Evolutionary conservation across 1,140 invertebrate genomes (phyloP), one percentile per base, ranked within the genome.

Genomic region (Metaphire vulgaris): DNA sequence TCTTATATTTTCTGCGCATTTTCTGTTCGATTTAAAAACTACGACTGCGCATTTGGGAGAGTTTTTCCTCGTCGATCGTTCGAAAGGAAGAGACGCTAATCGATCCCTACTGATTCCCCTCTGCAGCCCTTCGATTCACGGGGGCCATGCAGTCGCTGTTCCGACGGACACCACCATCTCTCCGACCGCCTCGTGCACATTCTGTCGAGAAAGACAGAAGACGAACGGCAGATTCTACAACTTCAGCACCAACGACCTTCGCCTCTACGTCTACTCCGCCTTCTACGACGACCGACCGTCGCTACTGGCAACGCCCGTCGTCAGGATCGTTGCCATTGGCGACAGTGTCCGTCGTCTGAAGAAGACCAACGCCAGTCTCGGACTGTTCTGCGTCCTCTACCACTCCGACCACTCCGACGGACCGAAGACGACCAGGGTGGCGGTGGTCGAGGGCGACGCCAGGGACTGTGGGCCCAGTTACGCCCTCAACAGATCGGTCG

Each of bases 261-360:
- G 14, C 0, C 31, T 74, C 64, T 74, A 67, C 65, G 74, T 65
- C 26, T 74, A 74, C 66, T 41, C 74, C n/a, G 74, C 74, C 1
- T 74, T 74, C 29, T 65, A 41, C 41, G 74, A 74, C 74, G 74
- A 74, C 32, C 41, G 74, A 31, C 28, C 14, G 74, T 67, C 41
- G 29, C 64, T 74, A 14, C 56, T 67, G 33, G 26, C 21, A 1
- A 30, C n/a, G 1, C 74, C 74, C 28, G 64, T 31, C 65, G n/a
- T 74, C 1, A 69, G 66, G 66, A 26, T 74, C 2, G 67, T 74
- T 26, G 74, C 66, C 66, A 12, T 74, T 1, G 28, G 33, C 16
- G 65, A 66, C 56, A 69, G 0, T 0, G 32, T 74, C 64, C 56
- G 41, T 21, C 6, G 21, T 56, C 21, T 12, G 6, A 6, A 12